Base-by-base conservation (phyloP, 2,888 invertebrate genomes). In the Agriopis aurantiaria region DNA sequence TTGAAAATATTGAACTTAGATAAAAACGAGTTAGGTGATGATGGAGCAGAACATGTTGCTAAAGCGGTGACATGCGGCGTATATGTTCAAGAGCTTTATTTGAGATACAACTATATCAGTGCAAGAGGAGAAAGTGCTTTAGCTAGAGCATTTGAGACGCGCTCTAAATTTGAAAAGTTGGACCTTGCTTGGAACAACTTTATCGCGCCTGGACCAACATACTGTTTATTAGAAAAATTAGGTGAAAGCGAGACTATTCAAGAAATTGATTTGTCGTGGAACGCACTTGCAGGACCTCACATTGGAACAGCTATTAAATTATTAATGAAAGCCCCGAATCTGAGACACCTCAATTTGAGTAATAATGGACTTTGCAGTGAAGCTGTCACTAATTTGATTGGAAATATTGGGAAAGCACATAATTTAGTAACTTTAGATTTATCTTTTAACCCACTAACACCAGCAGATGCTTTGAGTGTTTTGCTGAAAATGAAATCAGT, bases 101-200 rank as follows among this genome's bases (percentile, higher is more conserved):
- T 93, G 48, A 88, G 87, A 58, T 82, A 83, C 33, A 93, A 92
- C 66, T 72, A 74, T 12, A 85, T 92, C 23, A 82, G 79, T 9
- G 85, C 84, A 0, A 83, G 82, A 74, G 86, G 87, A 5, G 81
- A 84, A 0, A 72, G 43, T 33, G 61, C 73, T 4, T 74, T 92
- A 55, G 76, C 80, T 6, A 83, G 86, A 77, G 85, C 87, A 6
- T 81, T 92, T 5, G 85, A 89, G 74, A 82, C 79, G 3, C 78
- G 85, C 60, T 88, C 87, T 70, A 82, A 82, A 66, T 82, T 91
- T 41, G 82, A 81, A 4, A 75, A 80, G 63, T 75, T 91, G 45
- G 83, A 92, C 76, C 74, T 92, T 5, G 91, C 92, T 0, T 91
- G 89, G 89, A 92, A 92, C 65, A 85, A 80, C 58, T 75, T 90